Conservation (phyloP, 2,888 invertebrate species). For the Rhagonycha lutea region DNA sequence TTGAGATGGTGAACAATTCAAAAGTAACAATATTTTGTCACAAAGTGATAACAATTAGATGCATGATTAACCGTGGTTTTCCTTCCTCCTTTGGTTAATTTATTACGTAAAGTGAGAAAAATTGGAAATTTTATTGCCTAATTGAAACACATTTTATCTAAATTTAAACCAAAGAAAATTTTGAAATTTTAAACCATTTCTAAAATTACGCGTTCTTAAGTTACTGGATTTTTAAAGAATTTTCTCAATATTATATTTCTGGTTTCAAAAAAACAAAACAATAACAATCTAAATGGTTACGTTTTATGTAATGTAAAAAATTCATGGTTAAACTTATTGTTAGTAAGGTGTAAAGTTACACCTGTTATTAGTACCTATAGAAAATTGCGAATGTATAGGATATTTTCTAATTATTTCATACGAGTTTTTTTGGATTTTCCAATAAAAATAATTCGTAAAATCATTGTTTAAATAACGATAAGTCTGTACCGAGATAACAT, state of each 20-base stretch:
- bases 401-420: not conserved
- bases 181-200: not conserved
- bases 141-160: too few species aligned
- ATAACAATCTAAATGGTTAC: not conserved
- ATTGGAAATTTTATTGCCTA: not conserved
- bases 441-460: not conserved
- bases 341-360: too few species aligned
- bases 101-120: not conserved
- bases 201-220: not conserved
- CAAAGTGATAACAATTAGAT: not conserved
- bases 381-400: not conserved
- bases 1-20: not conserved
- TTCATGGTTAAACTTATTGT: too few species aligned
- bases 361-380: not conserved
- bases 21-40: not conserved
- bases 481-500: not conserved
- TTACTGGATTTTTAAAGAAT: not conserved
- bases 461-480: constrained; percentile 7
- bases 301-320: not conserved
- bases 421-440: not conserved
- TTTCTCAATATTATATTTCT: not conserved
- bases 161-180: not conserved
- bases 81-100: not conserved
- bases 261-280: not conserved
- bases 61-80: not conserved